Percentiles rank a stretch among this genome's conserved stretches.
Conservation (phyloP, 2,113 vertebrate genomes). For the Brienomyrus longianalis region DNA sequence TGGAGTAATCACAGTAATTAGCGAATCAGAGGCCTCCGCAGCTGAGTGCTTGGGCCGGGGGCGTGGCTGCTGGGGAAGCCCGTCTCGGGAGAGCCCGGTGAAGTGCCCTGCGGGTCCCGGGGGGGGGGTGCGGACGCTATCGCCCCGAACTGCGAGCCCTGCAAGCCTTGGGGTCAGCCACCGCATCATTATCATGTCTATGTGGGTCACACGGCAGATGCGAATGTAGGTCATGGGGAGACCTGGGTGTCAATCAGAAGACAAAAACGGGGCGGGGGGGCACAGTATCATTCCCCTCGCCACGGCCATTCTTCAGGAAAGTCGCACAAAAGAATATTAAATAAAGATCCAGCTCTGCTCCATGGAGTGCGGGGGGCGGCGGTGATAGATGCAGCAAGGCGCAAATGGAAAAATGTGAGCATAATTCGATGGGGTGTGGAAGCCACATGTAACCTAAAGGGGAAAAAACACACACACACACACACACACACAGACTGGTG, state of each 20-base stretch:
- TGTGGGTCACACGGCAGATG: conserved; percentile 62
- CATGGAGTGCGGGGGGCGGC: background rate
- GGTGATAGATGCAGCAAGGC: background rate
- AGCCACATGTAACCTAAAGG: background rate
- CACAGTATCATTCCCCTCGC: background rate
- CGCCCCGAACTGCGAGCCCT: conserved; percentile 27
- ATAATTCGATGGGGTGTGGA: background rate
- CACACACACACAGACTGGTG: background rate
- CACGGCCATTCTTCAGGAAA: conserved; percentile 26
- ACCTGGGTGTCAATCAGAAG: conserved; percentile 56
- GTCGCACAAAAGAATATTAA: conserved; percentile 26
- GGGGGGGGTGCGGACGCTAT: conserved; percentile 34
- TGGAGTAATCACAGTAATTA: conserved; percentile 14
- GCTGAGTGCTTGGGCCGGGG: conserved; percentile 12
- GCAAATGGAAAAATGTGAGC: background rate
- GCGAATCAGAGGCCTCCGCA: background rate
- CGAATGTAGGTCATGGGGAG: conserved; percentile 62
- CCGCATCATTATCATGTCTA: conserved; percentile 49
- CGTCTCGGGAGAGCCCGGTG: conserved; percentile 48
- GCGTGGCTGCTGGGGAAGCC: conserved; percentile 32
- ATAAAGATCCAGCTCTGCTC: background rate
- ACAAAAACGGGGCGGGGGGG: conserved; percentile 35
- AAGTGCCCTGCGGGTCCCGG: conserved; percentile 34
- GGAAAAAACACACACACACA: background rate
- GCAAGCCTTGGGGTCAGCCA: conserved; percentile 36